Evolutionary conservation across 2,113 vertebrate species (phyloP), one percentile per base, ranked within the genome.

Genomic region (Microtus montanus): DNA sequence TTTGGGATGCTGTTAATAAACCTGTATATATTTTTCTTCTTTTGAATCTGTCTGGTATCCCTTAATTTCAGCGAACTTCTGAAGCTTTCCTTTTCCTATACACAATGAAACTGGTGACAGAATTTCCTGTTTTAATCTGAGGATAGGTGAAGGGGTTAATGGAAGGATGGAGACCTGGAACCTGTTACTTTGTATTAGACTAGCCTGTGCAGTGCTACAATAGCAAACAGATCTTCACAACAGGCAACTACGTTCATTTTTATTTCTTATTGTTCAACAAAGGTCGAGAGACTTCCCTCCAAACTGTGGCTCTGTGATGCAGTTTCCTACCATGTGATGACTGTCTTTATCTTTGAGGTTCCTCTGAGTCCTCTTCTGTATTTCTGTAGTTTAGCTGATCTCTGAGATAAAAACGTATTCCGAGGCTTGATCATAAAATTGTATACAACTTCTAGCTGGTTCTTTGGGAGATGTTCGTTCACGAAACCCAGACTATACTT

Each of bases 41-140:
- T 79, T 4, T 79, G 58, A 87, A 58, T 54, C 47, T 88, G 49
- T 71, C 28, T 74, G 54, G 41, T 75, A 15, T 84, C 11, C 74
- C 20, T 19, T 54, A 54, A 68, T 90, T 75, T 77, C 20, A 83
- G 70, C 13, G 6, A 90, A 38, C 12, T 30, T 89, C 44, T 52
- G 38, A 28, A 44, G 44, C 66, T 3, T 44, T 17, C 22, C 17
- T 0, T 68, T 33, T 24, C 9, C 54, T 20, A 26, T n/a, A 38
- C 75, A 35, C 28, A 83, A 63, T 71, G 47, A 74, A 91, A 83
- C 1, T 89, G 35, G 74, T 79, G 68, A 74, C 54, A 54, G 89
- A 85, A 87, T 89, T 87, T 92, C 47, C 41, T 30, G n/a, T 70
- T 80, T 38, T 20, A 52, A n/a, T 74, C 90, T 87, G 87, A 94